Evolutionary conservation across 2,113 vertebrate genomes (phyloP).

Genomic region (Pluvialis apricaria): DNA sequence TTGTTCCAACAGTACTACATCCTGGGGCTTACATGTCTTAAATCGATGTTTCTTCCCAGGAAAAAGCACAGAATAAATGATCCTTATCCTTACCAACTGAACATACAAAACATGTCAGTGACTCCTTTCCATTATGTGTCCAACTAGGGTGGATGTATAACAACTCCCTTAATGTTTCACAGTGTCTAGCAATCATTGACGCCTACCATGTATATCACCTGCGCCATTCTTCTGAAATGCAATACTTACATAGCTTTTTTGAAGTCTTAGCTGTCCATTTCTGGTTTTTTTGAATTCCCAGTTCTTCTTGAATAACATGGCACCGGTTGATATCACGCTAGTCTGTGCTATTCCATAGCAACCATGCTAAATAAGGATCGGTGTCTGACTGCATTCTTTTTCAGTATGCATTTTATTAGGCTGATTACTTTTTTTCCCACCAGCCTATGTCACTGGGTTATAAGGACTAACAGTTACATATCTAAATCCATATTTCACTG

Average conservation of each 20-base stretch:
- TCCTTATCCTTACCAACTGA: not conserved
- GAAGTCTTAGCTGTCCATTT: not conserved
- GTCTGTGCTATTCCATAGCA: slow-evolving; percentile 11
- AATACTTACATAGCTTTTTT: not conserved
- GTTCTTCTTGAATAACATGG: not conserved
- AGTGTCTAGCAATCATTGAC: not conserved
- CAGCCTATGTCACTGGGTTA: not conserved
- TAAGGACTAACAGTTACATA: not conserved
- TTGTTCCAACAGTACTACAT: not conserved
- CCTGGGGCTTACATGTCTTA: not conserved
- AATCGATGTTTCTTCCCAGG: not conserved
- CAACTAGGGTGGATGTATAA: not conserved
- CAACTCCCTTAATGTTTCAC: not conserved
- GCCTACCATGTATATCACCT: not conserved
- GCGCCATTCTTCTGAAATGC: not conserved
- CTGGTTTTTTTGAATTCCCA: not conserved
- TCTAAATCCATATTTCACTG: not conserved
- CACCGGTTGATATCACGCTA: not conserved
- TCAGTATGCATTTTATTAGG: not conserved
- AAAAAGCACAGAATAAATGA: not conserved
- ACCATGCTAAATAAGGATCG: slow-evolving; percentile 19
- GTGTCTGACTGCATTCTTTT: not conserved
- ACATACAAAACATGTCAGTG: not conserved
- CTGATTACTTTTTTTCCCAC: not conserved
- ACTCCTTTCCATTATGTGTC: not conserved